Base-by-base conservation (phyloP, 2,888 invertebrate genomes). In the Polydrusus tereticollis region DNA sequence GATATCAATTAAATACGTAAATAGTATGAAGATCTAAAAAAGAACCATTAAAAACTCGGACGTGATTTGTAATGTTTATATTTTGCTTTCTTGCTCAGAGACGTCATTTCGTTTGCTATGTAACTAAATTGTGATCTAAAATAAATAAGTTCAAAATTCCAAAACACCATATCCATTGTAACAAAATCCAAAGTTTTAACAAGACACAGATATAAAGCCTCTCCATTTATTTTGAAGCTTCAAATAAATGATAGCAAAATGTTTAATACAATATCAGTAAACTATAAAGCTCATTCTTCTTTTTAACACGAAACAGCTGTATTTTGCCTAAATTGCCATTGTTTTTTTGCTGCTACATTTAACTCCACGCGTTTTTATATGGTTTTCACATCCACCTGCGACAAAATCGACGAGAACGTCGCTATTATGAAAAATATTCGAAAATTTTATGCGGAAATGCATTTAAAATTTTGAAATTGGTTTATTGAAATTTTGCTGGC, bases 321-420 rank as follows among this genome's bases (percentile, higher is more conserved):
- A 47, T 47, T 47, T n/a, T 23, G 47, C n/a, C n/a, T 4, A 47
- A 47, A 47, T 47, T 47, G 47, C 47, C 23, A 47, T 47, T 47
- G 47, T 47, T 47, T 47, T 41, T n/a, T 47, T 47, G 23, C 47
- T 47, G 47, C 47, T 47, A 47, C 47, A 47, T 47, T 47, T 47
- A 47, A 20, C 21, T 47, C n/a, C 21, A 47, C 21, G 47, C 47
- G 23, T 5, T 23, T 21, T 47, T 47, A 23, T 23, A 23, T 47
- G 20, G 23, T 47, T 47, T 47, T 47, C 47, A 47, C 47, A 8
- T 21, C 47, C 47, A 23, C n/a, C 6, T 47, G 20, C n/a, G 21
- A 23, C 23, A 47, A n/a, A 47, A 47, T 5, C 8, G 47, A 1
- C 47, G 21, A 21, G 47, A 23, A n/a, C 23, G 47, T 23, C 5